Evolutionary conservation across 2,113 vertebrate genomes (phyloP).

Genomic region (Haplochromis vanheusdeni): DNA sequence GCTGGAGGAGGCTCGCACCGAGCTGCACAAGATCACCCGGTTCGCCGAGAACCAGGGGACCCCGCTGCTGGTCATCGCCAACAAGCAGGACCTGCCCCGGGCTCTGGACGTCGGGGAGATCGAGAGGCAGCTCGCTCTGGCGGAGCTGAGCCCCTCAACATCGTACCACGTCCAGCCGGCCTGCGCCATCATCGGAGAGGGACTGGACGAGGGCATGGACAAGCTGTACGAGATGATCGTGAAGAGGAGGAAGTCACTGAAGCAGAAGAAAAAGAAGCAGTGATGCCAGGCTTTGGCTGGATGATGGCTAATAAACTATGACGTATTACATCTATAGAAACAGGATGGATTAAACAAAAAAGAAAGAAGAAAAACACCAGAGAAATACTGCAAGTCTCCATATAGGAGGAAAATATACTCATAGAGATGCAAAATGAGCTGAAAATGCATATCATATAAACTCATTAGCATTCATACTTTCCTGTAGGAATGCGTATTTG

Average conservation of each 20-base stretch:
- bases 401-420: neutral
- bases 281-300: constrained; percentile 1
- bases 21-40: constrained; percentile 92
- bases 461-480: neutral
- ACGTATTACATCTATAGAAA: neutral
- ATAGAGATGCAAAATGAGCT: neutral
- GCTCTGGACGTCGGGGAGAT: constrained; percentile 88
- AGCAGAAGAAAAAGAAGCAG: constrained; percentile 91
- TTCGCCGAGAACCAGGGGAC: constrained; percentile 93
- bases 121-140: constrained; percentile 86
- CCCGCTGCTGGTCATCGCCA: constrained; percentile 91
- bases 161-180: constrained; percentile 93
- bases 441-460: neutral
- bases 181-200: constrained; percentile 96
- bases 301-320: neutral
- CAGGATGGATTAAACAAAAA: neutral
- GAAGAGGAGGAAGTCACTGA: constrained; percentile 88
- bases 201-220: constrained; percentile 95
- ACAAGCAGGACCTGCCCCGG: constrained; percentile 94
- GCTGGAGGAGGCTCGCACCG: constrained; percentile 89
- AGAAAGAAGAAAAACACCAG: neutral
- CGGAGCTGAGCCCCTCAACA: constrained; percentile 86
- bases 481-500: neutral
- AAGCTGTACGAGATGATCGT: constrained; percentile 95
- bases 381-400: neutral